phyloP scores from a whole-genome alignment of 2,113 vertebrate genomes.

The Nibea coibor region DNA sequence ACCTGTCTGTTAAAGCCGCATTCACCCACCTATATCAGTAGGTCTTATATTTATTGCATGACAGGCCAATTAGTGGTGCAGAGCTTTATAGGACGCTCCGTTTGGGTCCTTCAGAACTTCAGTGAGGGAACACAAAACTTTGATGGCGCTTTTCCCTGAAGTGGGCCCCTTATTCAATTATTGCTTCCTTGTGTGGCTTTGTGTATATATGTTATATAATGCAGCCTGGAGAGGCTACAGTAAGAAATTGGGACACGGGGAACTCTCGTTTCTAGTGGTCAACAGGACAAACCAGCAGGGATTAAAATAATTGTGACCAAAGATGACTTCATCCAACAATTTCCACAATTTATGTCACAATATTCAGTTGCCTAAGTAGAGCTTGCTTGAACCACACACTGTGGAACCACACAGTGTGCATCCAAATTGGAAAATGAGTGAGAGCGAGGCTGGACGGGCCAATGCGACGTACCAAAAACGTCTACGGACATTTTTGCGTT shows the following conservation, averaged over 20 bases:
- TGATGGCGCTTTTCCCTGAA: conserved; percentile 52
- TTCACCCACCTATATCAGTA: conserved; percentile 45
- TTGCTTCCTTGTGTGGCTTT: conserved; percentile 68
- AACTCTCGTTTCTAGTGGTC: conserved; percentile 11
- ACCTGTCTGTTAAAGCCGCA: conserved; percentile 35
- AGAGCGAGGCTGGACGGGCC: background rate
- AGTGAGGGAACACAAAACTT: conserved; percentile 45
- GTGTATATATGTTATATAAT: conserved; percentile 54
- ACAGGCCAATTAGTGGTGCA: conserved; percentile 60
- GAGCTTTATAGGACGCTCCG: conserved; percentile 37
- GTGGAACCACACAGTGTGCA: background rate
- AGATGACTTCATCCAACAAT: conserved; percentile 35
- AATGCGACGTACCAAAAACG: conserved; percentile 19
- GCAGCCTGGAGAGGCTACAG: conserved; percentile 33
- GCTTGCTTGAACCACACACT: conserved; percentile 4
- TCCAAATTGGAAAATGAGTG: conserved; percentile 4
- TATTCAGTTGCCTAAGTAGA: background rate
- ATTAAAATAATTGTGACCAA: conserved; percentile 31
- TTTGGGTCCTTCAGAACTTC: conserved; percentile 33
- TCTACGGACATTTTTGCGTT: conserved; percentile 3
- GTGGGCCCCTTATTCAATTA: conserved; percentile 58
- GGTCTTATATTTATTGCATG: conserved; percentile 2
- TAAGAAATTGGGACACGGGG: conserved; percentile 34
- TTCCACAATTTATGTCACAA: conserved; percentile 24
- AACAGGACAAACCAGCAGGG: conserved; percentile 10